Evolutionary conservation across 2,888 invertebrate species (phyloP).

Genomic region (Esperia sulphurella): DNA sequence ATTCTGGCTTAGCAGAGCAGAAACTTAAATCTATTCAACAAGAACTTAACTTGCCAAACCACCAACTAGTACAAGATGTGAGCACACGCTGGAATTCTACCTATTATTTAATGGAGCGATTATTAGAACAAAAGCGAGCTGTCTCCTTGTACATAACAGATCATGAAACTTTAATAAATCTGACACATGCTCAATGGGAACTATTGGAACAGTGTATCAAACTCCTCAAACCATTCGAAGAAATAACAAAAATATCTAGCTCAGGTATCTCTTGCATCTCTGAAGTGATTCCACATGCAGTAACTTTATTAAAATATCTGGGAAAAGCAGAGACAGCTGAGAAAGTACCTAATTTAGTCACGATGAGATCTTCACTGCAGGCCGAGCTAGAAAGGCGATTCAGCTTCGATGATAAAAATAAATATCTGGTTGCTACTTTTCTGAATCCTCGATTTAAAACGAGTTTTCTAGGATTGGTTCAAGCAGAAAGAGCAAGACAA

Average conservation of each 20-base stretch:
- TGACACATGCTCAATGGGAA: slow-evolving; percentile 18
- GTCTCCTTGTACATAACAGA: slow-evolving; percentile 20
- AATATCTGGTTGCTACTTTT: slow-evolving; percentile 17
- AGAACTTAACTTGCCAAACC: slow-evolving; percentile 26
- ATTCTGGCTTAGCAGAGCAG: slow-evolving; percentile 21
- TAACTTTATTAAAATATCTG: slow-evolving; percentile 15
- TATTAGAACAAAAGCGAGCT: slow-evolving; percentile 25
- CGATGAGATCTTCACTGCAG: slow-evolving; percentile 17
- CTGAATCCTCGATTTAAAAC: slow-evolving; percentile 19
- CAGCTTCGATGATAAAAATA: slow-evolving; percentile 15
- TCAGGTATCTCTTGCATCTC: slow-evolving; percentile 22
- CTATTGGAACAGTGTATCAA: slow-evolving; percentile 22
- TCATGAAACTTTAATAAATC: slow-evolving; percentile 15
- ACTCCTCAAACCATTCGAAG: slow-evolving; percentile 23
- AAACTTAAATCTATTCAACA: slow-evolving; percentile 24
- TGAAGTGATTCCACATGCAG: slow-evolving; percentile 20
- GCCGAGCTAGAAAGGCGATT: slow-evolving; percentile 22
- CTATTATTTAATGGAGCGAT: slow-evolving; percentile 20
- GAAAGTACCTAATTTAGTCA: slow-evolving; percentile 9
- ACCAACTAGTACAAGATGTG: slow-evolving; percentile 25
- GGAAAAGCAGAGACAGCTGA: slow-evolving; percentile 12
- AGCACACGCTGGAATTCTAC: slow-evolving; percentile 25
- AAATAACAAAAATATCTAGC: slow-evolving; percentile 23
- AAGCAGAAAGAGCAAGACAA: slow-evolving; percentile 27
- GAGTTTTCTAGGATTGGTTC: slow-evolving; percentile 14